phyloP scores from a whole-genome alignment of 1,140 invertebrate genomes.

The Neuroterus valhalla region DNA sequence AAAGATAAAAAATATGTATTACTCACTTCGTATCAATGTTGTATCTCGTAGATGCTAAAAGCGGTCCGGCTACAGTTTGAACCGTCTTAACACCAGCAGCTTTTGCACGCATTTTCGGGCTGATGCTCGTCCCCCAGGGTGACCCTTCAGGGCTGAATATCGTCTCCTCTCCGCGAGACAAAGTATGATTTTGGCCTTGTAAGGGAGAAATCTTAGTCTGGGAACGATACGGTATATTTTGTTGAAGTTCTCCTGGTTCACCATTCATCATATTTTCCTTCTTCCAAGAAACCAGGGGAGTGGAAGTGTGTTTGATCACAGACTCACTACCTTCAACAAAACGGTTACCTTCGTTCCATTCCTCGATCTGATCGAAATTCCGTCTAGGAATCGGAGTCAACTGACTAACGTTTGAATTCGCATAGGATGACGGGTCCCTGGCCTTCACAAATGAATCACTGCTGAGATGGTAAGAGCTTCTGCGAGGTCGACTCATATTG shows the following conservation, averaged over 20 bases:
- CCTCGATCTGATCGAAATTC: not conserved
- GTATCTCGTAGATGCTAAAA: conserved; percentile 69
- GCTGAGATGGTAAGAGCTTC: conserved; percentile 59
- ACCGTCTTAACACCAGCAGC: conserved; percentile 59
- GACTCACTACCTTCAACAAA: conserved; percentile 4
- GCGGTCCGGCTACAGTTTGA: conserved; percentile 66
- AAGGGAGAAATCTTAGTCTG: conserved; percentile 30
- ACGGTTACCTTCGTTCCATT: not conserved
- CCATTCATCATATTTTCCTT: conserved; percentile 54
- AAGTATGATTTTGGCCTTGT: conserved; percentile 41
- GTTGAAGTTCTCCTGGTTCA: conserved; percentile 36
- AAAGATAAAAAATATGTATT: conserved; percentile 1
- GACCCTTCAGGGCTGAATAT: conserved; percentile 57
- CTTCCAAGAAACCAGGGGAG: conserved; percentile 50
- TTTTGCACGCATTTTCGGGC: conserved; percentile 62
- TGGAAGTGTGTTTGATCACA: conserved; percentile 53
- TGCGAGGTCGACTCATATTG: conserved; percentile 53
- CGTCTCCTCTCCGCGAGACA: conserved; percentile 48
- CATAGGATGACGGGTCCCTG: conserved; percentile 34
- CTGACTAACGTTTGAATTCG: conserved; percentile 43
- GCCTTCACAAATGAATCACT: conserved; percentile 43
- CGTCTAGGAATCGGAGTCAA: conserved; percentile 54
- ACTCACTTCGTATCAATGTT: conserved; percentile 72
- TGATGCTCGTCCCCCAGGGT: conserved; percentile 62
- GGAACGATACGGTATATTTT: not conserved